These are phyloP conservation scores for Tricholaema leucomelas DNA, from an alignment of 2,113 vertebrate genomes.

Conservation along the genomic window DNA sequence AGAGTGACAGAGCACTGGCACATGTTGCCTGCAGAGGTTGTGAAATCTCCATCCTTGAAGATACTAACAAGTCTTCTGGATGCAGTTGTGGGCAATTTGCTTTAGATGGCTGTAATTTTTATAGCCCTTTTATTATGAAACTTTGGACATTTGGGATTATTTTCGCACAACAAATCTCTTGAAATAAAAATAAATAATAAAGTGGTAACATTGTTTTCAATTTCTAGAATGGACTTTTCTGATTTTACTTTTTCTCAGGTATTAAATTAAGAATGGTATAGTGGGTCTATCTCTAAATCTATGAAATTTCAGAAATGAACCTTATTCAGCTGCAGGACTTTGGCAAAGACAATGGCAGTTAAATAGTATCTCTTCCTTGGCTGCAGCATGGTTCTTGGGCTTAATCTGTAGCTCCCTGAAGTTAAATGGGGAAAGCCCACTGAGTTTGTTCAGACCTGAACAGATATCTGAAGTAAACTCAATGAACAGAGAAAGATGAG, in stretches of 20 bases:
- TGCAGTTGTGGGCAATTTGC: not conserved
- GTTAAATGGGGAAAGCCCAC: not conserved
- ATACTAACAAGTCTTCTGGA: not conserved
- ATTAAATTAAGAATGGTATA: not conserved
- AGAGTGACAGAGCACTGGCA: too few species aligned
- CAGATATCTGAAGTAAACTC: not conserved
- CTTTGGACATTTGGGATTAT: not conserved
- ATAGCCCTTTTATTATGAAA: not conserved
- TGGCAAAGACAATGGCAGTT: not conserved
- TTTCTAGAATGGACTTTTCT: not conserved
- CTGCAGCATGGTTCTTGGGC: not conserved
- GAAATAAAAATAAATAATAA: not conserved
- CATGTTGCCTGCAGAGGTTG: too few species aligned
- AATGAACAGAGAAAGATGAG: not conserved
- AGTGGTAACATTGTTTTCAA: not conserved
- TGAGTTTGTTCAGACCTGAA: conserved; percentile 5
- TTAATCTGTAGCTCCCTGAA: not conserved
- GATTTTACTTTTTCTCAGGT: not conserved
- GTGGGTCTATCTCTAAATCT: not conserved
- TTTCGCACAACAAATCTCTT: not conserved
- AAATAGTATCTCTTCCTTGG: not conserved
- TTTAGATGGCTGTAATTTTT: not conserved
- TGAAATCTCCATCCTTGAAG: not conserved
- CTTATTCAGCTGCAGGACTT: not conserved
- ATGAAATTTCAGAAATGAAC: not conserved